phyloP scores from a whole-genome alignment of 2,888 invertebrate species.

The Marronus borbonicus region DNA sequence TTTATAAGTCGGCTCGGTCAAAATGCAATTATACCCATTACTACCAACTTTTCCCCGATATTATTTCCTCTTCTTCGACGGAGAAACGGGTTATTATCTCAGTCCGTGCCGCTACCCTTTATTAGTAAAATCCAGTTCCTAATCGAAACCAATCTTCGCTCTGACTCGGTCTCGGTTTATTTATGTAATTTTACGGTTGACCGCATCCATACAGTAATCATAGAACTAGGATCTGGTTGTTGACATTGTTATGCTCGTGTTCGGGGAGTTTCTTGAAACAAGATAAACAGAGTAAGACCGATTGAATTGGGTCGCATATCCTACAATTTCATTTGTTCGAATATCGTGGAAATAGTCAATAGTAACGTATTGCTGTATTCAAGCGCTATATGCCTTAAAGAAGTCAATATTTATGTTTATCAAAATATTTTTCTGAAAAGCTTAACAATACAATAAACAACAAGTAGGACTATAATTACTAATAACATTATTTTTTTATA shows the following conservation, averaged over 20 bases:
- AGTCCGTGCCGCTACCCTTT: conserved; percentile 33
- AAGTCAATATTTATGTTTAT: background rate
- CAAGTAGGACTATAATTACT: too few species aligned
- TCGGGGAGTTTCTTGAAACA: conserved; percentile 34
- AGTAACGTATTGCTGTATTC: too few species aligned
- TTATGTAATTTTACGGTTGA: conserved; percentile 44
- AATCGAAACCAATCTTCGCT: conserved; percentile 38
- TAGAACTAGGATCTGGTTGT: conserved; percentile 31
- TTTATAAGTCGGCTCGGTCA: conserved; percentile 35
- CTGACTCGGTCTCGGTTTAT: conserved; percentile 36
- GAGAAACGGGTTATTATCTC: conserved; percentile 43
- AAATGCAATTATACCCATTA: conserved; percentile 43
- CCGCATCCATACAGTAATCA: conserved; percentile 44
- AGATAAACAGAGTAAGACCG: conserved; percentile 14
- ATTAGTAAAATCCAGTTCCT: conserved; percentile 40
- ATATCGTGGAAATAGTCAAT: too few species aligned
- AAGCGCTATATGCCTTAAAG: too few species aligned
- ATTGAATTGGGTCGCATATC: background rate
- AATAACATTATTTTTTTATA: too few species aligned
- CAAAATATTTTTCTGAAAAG: background rate
- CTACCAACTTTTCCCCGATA: conserved; percentile 30
- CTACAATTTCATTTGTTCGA: background rate
- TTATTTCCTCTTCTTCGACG: conserved; percentile 28
- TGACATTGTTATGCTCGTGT: conserved; percentile 35
- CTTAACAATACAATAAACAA: too few species aligned